A percentile compares a stretch with the other conserved stretches of the same genome.
phyloP scores from a whole-genome alignment of 1,140 invertebrate species.

The Zaprionus tsacasi region DNA sequence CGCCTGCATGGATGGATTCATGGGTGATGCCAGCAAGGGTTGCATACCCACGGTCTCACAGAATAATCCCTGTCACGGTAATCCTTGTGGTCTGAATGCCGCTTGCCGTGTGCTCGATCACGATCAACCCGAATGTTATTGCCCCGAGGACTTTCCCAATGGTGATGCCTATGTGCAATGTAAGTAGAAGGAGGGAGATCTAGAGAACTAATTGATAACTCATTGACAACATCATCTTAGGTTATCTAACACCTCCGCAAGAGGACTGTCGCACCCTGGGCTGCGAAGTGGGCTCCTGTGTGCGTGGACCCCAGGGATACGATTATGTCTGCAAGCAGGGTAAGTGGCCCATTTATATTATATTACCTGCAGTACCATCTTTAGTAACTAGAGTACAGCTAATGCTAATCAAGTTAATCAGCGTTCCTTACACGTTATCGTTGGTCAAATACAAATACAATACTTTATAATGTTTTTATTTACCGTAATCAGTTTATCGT shows the following conservation, averaged over 20 bases:
- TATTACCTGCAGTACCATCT: constrained; percentile 25
- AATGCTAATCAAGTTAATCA: constrained; percentile 70
- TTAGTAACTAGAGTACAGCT: constrained; percentile 53
- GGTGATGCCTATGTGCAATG: constrained; percentile 94
- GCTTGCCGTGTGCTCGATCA: constrained; percentile 89
- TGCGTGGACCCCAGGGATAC: constrained; percentile 87
- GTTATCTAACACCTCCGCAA: constrained; percentile 84
- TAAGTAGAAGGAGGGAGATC: constrained; percentile 85
- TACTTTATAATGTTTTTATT: constrained; percentile 29
- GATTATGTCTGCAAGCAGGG: constrained; percentile 92
- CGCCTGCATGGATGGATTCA: constrained; percentile 90
- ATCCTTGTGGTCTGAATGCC: constrained; percentile 92
- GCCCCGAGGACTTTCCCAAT: constrained; percentile 90
- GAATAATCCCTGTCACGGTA: constrained; percentile 88
- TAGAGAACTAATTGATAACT: neutral
- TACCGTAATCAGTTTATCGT: constrained; percentile 51
- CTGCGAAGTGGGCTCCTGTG: constrained; percentile 93
- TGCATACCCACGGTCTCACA: constrained; percentile 89
- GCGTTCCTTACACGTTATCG: constrained; percentile 59
- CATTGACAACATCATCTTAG: constrained; percentile 21
- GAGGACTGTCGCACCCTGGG: constrained; percentile 92
- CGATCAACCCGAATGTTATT: constrained; percentile 91
- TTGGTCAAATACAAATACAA: constrained; percentile 22
- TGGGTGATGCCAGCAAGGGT: constrained; percentile 91
- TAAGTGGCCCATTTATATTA: constrained; percentile 85